These are phyloP conservation scores for Hemicentrotus pulcherrimus DNA, from an alignment of 35 echinoderm and acorn worm genomes.

Conservation along the genomic window DNA sequence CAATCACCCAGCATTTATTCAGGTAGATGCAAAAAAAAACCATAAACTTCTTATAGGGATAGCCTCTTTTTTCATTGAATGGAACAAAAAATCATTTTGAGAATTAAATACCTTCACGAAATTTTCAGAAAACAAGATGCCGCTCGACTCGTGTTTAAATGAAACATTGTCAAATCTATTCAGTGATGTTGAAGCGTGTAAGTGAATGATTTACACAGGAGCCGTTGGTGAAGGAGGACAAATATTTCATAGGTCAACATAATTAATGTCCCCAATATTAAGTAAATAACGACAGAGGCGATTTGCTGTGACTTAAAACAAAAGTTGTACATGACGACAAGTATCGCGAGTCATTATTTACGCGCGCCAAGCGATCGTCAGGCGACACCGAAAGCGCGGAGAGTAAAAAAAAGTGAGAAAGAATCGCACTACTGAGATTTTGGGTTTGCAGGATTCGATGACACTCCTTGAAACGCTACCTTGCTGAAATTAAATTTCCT, in stretches of 20 bases:
- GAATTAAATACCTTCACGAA: background rate
- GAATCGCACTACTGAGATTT: constrained; percentile 31
- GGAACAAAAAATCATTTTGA: background rate
- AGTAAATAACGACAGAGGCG: constrained; percentile 3
- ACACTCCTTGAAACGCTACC: constrained; percentile 33
- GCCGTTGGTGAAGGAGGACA: background rate
- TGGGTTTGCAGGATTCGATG: constrained; percentile 20
- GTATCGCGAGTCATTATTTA: constrained; percentile 11
- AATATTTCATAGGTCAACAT: constrained; percentile 35
- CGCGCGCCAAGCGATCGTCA: background rate
- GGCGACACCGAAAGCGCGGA: background rate
- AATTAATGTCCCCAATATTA: constrained; percentile 9
- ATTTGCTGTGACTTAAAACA: background rate
- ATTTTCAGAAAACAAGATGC: background rate
- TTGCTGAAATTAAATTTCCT: constrained; percentile 47
- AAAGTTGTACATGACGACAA: background rate
- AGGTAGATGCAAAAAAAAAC: no score
- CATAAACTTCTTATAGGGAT: no score
- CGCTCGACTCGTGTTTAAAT: background rate
- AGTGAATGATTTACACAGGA: background rate
- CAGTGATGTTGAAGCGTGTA: background rate
- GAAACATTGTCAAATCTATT: background rate
- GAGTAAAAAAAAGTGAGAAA: background rate
- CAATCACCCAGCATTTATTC: no score
- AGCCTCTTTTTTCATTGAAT: background rate